Conservation (phyloP, 2,888 invertebrate species). For the Pseudoips prasinana region DNA sequence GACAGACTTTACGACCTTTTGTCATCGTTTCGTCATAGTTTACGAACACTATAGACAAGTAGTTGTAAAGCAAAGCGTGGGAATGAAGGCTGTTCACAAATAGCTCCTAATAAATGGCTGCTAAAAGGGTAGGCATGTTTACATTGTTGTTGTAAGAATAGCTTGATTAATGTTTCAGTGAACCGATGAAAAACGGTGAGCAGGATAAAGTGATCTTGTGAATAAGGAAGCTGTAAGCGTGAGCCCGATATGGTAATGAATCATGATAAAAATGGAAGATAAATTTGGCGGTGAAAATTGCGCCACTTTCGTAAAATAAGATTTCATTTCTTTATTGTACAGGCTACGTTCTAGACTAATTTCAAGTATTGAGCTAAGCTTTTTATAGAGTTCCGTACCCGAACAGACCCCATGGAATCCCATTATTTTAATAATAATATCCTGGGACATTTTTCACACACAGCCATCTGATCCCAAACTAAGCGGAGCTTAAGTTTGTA, state of each 20-base stretch:
- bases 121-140: slow-evolving; percentile 39
- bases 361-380: no score
- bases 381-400: no score
- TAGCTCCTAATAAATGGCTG: slow-evolving; percentile 34
- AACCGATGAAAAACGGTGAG: slow-evolving; percentile 28
- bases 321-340: no score
- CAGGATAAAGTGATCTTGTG: slow-evolving; percentile 20
- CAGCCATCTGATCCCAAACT: no score
- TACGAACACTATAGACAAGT: neutral
- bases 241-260: slow-evolving; percentile 9
- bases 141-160: slow-evolving; percentile 31
- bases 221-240: slow-evolving; percentile 17
- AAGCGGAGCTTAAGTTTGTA: no score
- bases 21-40: slow-evolving; percentile 22
- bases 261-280: slow-evolving; percentile 3
- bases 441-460: no score
- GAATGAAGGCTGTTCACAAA: slow-evolving; percentile 30
- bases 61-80: slow-evolving; percentile 23
- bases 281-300: no score
- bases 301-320: no score
- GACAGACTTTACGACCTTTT: slow-evolving; percentile 26
- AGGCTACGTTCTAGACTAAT: no score
- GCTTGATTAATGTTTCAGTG: slow-evolving; percentile 33
- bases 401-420: no score
- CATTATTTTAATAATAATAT: no score